These are phyloP conservation scores for Vannuccia rotundouncinata DNA, from an alignment of 2,888 invertebrate species.

Conservation along the genomic window DNA sequence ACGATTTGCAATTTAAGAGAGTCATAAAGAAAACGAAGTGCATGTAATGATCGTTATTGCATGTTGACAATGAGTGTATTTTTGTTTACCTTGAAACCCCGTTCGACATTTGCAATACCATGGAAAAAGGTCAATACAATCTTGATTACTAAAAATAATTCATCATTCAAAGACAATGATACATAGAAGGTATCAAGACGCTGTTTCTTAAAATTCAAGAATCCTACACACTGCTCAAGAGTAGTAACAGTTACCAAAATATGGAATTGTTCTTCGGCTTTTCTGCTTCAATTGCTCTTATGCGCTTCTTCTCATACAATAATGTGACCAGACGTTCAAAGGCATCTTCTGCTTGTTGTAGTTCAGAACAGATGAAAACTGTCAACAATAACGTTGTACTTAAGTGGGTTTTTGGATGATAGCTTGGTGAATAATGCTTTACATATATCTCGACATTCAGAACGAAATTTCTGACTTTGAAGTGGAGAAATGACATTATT, in stretches of 20 bases:
- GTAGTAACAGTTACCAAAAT: conserved; percentile 21
- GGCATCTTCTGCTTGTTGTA: conserved; percentile 8
- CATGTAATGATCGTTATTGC: conserved; percentile 2
- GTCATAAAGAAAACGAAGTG: conserved; percentile 19
- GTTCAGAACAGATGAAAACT: conserved; percentile 18
- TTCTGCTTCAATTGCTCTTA: background rate
- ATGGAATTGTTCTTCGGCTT: conserved; percentile 17
- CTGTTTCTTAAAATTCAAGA: conserved; percentile 14
- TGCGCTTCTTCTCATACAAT: conserved; percentile 17
- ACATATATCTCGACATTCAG: background rate
- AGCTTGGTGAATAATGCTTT: background rate
- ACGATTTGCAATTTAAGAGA: conserved; percentile 13
- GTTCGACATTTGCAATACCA: conserved; percentile 7
- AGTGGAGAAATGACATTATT: conserved; percentile 18
- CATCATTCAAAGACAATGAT: conserved; percentile 21
- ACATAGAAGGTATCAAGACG: conserved; percentile 8
- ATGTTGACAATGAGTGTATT: conserved; percentile 24
- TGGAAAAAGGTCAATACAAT: background rate
- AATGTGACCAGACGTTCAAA: conserved; percentile 16
- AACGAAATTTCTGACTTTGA: conserved; percentile 10
- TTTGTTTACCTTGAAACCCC: conserved; percentile 16
- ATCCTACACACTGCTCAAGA: conserved; percentile 4
- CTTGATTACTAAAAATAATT: conserved; percentile 5
- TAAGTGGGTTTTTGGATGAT: background rate
- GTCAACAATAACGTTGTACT: background rate